Conservation (phyloP, 2,113 vertebrate genomes). For the Salvelinus fontinalis region DNA sequence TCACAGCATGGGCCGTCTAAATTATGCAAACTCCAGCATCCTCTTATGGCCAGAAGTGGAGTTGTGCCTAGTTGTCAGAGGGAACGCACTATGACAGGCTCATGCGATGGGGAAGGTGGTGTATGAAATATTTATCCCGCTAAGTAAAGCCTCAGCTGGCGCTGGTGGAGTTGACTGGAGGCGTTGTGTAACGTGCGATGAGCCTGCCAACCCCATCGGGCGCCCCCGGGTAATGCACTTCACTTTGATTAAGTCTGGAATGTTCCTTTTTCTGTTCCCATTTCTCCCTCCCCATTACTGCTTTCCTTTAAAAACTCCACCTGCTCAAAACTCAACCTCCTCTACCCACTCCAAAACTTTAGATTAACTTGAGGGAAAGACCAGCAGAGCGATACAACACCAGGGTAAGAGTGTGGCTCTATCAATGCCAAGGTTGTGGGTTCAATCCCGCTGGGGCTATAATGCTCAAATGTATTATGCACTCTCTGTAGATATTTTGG, state of each 20-base stretch:
- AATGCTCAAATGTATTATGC: no score
- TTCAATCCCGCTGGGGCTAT: no score
- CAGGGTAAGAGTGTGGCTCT: no score
- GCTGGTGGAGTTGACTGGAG: slow-evolving; percentile 56
- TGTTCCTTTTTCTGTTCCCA: slow-evolving; percentile 28
- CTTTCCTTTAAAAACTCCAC: slow-evolving; percentile 36
- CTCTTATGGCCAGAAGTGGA: slow-evolving; percentile 69
- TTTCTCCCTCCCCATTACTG: slow-evolving; percentile 17
- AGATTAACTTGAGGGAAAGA: neutral
- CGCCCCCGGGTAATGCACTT: slow-evolving; percentile 57
- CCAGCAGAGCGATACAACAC: neutral
- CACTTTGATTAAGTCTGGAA: slow-evolving; percentile 40
- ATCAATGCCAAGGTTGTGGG: no score
- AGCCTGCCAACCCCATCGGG: slow-evolving; percentile 44
- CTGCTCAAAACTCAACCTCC: neutral
- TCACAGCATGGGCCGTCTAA: slow-evolving; percentile 69
- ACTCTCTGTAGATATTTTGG: no score
- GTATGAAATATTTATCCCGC: slow-evolving; percentile 76
- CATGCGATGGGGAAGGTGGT: slow-evolving; percentile 47
- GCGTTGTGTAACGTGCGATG: slow-evolving; percentile 48
- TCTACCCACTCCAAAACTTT: no score
- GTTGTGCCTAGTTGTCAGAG: slow-evolving; percentile 67
- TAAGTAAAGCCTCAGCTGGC: slow-evolving; percentile 67
- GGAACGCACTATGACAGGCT: slow-evolving; percentile 72
- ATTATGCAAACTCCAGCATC: slow-evolving; percentile 72